Evolutionary conservation across 2,888 invertebrate species (phyloP).

Genomic region (Mythimna lalbum): DNA sequence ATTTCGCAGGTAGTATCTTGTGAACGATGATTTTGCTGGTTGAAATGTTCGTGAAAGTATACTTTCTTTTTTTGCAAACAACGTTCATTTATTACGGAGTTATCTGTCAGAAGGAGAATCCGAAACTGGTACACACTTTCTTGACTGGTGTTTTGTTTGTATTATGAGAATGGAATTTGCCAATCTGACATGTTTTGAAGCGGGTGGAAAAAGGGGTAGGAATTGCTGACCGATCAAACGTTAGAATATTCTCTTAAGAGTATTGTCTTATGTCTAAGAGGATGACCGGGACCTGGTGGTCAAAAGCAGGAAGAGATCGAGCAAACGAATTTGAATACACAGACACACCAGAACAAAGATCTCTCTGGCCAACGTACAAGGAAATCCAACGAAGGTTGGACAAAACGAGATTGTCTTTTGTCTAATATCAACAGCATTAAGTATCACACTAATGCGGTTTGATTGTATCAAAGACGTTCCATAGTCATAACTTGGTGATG

Average conservation of each 20-base stretch:
- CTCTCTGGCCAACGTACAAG: too few relatives aligned
- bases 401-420: neutral
- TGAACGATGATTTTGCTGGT: slow-evolving; percentile 68
- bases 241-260: neutral
- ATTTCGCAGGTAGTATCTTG: slow-evolving; percentile 64
- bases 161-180: slow-evolving; percentile 5
- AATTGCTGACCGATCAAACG: neutral
- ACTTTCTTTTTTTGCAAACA: slow-evolving; percentile 81
- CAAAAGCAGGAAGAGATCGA: too few relatives aligned
- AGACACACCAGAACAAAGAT: too few relatives aligned
- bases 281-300: too few relatives aligned
- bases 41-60: slow-evolving; percentile 77
- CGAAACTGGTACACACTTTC: slow-evolving; percentile 36
- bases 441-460: neutral
- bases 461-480: slow-evolving; percentile 9
- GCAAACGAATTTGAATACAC: too few relatives aligned
- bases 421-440: slow-evolving; percentile 6
- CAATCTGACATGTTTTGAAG: slow-evolving; percentile 13
- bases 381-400: too few relatives aligned
- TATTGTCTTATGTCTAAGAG: neutral
- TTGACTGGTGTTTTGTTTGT: slow-evolving; percentile 15
- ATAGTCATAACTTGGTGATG: slow-evolving; percentile 36
- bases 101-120: slow-evolving; percentile 66
- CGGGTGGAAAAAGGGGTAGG: slow-evolving; percentile 2
- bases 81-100: slow-evolving; percentile 72